phyloP scores from a whole-genome alignment of 2,888 invertebrate species.

The Hoplodrina ambigua region DNA sequence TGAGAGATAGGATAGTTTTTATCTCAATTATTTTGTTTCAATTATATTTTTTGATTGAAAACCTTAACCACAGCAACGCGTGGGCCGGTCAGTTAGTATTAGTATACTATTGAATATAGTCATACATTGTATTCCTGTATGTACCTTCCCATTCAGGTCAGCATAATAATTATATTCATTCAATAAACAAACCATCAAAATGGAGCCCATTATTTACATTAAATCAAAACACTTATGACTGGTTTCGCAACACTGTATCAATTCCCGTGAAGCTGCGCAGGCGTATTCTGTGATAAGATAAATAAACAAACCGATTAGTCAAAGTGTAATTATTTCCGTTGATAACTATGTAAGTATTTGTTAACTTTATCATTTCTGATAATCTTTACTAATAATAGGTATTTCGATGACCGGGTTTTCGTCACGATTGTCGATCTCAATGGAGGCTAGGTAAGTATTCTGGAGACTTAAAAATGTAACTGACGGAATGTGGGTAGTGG shows the following conservation, averaged over 20 bases:
- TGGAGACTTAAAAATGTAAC: too few relatives aligned
- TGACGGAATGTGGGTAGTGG: too few relatives aligned
- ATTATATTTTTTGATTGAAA: too few relatives aligned
- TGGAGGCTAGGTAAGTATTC: too few relatives aligned
- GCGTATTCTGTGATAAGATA: constrained; percentile 45
- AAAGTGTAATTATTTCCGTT: constrained; percentile 24
- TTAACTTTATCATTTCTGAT: neutral
- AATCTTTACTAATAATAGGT: too few relatives aligned
- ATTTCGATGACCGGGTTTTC: too few relatives aligned
- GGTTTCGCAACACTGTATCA: constrained; percentile 44
- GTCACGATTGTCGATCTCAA: too few relatives aligned
- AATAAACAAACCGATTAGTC: constrained; percentile 47
- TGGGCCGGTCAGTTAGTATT: too few relatives aligned
- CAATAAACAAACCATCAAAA: constrained; percentile 17
- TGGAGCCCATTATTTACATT: constrained; percentile 20
- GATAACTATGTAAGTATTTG: constrained; percentile 11
- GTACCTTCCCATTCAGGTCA: neutral
- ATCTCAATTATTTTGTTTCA: too few relatives aligned
- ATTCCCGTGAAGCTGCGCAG: constrained; percentile 25
- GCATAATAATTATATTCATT: constrained; percentile 14
- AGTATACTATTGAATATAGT: neutral
- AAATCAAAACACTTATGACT: constrained; percentile 16
- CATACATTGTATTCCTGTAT: neutral
- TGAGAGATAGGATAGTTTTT: too few relatives aligned
- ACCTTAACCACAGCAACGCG: too few relatives aligned